Base-by-base conservation (phyloP, 2,888 invertebrate species). In the Syrista parreyssii region DNA sequence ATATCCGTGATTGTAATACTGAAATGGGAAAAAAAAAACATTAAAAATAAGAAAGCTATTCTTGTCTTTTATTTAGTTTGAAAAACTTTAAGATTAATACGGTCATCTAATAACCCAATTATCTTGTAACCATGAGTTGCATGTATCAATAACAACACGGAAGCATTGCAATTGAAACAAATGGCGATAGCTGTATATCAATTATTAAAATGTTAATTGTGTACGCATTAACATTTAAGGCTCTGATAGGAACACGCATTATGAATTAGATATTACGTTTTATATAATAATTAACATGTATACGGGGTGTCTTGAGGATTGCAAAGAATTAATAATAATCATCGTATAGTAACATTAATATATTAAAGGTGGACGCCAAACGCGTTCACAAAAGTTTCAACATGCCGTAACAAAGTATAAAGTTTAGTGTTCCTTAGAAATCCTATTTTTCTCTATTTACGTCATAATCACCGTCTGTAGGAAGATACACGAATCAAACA, bases 191-290 rank as follows among this genome's bases (percentile, higher is more conserved):
- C 15, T 33, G 31, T 71, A 71, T n/a, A 71, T 71, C 71, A 68
- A 77, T 77, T 77, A 80, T 33, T 78, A 79, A 78, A 80, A 74
- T 79, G 78, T 75, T 79, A 75, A 82, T 77, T 73, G 74, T 82
- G 79, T 78, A 82, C 79, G 76, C 75, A 78, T 78, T 77, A 55
- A 82, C 82, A 79, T 77, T 78, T 82, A 82, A 82, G 82, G 82
- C 82, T 82, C 75, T 81, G 72, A 78, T 82, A 81, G 81, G 82
- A 82, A 82, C 82, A 79, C 80, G 32, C 75, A 81, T 78, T 82
- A 79, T 9, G 15, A 34, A 15, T 74, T 35, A 9, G 35, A 74
- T 74, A 3, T 74, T 74, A 33, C 9, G 12, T 71, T 32, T 71
- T 71, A 31, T 31, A 71, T 12, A 71, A 71, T 71, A 71, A 71